Base-by-base conservation (phyloP, 64 coral and sea anemone genomes). In the Montipora foliosa region DNA sequence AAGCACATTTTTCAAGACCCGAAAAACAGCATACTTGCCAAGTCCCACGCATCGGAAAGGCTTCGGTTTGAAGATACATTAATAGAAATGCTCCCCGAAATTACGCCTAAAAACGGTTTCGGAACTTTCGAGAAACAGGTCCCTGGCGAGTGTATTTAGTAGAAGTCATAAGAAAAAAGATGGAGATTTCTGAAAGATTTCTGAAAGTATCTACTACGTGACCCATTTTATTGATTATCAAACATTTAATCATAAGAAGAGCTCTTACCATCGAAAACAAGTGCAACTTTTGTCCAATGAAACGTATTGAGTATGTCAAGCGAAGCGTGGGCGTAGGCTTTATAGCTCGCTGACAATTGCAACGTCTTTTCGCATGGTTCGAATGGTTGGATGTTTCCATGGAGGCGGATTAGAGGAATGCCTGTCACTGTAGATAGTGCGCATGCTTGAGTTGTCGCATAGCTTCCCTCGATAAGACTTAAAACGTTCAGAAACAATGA, bases 361-460 rank as follows among this genome's bases (percentile, higher is more conserved):
- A 90, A 55, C 22, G 60, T 49, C 3, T 71, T 60, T 15, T 74
- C 44, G 51, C 71, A 89, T 11, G 29, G 47, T 15, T 17, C 14
- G 2, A 44, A 24, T 2, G 49, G 45, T 11, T 49, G 22, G 51
- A 22, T 80, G 45, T 79, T 59, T n/a, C 59, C 76, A 80, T 80
- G 88, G 62, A 90, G 49, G 80, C 59, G 88, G 16, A 90, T 79
- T 0, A 90, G 47, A 21, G 88, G 88, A 69, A 90, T 90, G 19
- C 78, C 66, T 3, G 88, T 90, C 12, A 90, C 46, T 6, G 12
- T 21, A 14, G 75, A 79, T n/a, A 90, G 61, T 79, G 57, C 19
- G 76, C 77, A 90, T 50, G 76, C 76, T 3, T n/a, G 13, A 22
- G 24, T 64, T 12, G 10, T 25, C 2, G 8, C 14, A 12, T 61